phyloP scores from a whole-genome alignment of 2,797 vertebrate genomes.

The Anolis apletophallus region DNA sequence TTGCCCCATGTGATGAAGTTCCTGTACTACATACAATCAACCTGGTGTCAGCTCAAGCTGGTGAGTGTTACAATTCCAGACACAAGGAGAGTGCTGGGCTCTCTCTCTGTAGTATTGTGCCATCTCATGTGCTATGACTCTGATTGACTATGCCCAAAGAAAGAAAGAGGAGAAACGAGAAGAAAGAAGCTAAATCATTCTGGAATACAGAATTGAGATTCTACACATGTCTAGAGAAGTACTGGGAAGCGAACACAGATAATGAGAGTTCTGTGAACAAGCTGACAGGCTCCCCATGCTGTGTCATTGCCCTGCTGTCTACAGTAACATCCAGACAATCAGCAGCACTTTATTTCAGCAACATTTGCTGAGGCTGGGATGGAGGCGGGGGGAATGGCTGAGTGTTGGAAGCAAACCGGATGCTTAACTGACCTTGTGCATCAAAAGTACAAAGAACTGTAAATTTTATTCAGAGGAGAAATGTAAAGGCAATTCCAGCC shows the following conservation, averaged over 20 bases:
- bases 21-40: too few species aligned
- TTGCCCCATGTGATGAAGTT: too few species aligned
- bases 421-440: conserved; percentile 15
- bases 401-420: neutral
- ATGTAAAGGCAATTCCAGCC: neutral
- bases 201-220: conserved; percentile 2
- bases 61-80: neutral
- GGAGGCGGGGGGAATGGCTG: neutral
- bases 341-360: neutral
- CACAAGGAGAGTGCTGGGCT: neutral
- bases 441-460: neutral
- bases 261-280: neutral
- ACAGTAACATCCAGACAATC: conserved; percentile 10
- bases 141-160: neutral
- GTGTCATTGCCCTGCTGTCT: conserved; percentile 20
- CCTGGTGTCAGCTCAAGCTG: neutral
- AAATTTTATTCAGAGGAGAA: conserved; percentile 1
- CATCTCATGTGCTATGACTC: too few species aligned
- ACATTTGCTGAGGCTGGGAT: neutral
- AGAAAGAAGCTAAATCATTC: neutral
- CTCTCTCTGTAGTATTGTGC: too few species aligned
- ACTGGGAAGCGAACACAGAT: conserved; percentile 4
- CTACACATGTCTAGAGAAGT: conserved; percentile 3
- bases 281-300: conserved; percentile 14
- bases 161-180: neutral